Percentiles rank a stretch among this genome's conserved stretches.
Conservation (phyloP, 2,113 vertebrate species). For the Caloenas nicobarica region DNA sequence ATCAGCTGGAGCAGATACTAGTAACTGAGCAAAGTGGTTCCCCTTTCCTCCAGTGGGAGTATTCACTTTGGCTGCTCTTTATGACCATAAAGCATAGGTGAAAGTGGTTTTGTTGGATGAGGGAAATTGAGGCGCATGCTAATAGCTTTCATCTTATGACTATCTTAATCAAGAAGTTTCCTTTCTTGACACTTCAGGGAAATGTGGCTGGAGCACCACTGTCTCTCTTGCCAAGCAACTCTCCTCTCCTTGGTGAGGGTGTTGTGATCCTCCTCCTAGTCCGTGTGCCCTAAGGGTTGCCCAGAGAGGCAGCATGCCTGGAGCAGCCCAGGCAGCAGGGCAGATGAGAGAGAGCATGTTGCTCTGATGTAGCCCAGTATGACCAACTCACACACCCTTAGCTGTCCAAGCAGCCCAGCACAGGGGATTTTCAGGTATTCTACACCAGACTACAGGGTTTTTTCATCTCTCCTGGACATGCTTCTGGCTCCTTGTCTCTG, state of each 20-base stretch:
- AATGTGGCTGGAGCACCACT: neutral
- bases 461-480: neutral
- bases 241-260: neutral
- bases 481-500: neutral
- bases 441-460: neutral
- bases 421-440: neutral
- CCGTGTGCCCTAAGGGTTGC: neutral
- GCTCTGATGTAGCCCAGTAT: neutral
- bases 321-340: neutral
- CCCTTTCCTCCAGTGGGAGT: neutral
- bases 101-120: neutral
- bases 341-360: neutral
- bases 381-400: neutral
- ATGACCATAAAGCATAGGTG: neutral
- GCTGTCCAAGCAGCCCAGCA: neutral
- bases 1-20: neutral
- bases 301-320: neutral
- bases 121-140: neutral
- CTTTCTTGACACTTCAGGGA: neutral
- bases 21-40: neutral
- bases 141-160: neutral
- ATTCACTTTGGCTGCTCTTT: neutral
- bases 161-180: neutral
- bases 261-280: rapidly evolving
- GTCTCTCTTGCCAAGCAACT: neutral